Percentiles rank a stretch among this genome's conserved stretches.
These are phyloP conservation scores for Trichomalopsis sarcophagae DNA, from an alignment of 1,140 invertebrate species.

Conservation along the genomic window DNA sequence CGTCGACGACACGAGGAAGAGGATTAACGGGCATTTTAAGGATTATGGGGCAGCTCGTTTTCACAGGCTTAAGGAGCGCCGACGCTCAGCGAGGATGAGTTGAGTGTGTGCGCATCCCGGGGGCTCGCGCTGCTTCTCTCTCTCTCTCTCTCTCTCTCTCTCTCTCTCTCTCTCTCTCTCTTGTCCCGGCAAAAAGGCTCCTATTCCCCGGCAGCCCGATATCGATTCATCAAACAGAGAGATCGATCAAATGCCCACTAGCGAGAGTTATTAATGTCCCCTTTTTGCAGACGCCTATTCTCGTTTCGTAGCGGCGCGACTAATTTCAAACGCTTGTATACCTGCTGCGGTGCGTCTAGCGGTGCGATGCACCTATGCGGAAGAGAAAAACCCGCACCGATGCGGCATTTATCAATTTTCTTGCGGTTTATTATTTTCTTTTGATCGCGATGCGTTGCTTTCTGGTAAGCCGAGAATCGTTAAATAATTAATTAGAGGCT, in stretches of 20 bases:
- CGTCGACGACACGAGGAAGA: neutral
- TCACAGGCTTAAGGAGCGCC: slow-evolving; percentile 32
- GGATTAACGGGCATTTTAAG: slow-evolving; percentile 35
- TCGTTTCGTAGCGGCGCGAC: slow-evolving; percentile 47
- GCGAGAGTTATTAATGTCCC: slow-evolving; percentile 35
- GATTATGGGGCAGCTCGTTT: slow-evolving; percentile 32
- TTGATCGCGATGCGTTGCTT: neutral
- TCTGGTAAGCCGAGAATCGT: neutral
- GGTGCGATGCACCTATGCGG: neutral
- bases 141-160: too few species aligned
- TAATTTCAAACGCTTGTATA: slow-evolving; percentile 53
- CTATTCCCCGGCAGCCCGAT: neutral
- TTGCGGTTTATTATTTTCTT: too few species aligned
- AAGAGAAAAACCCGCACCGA: neutral
- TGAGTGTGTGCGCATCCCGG: neutral
- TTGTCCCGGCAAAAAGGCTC: neutral
- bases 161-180: neutral
- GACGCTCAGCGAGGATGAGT: neutral
- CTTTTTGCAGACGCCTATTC: slow-evolving; percentile 23
- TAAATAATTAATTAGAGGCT: neutral
- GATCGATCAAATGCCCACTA: slow-evolving; percentile 45
- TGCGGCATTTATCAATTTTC: neutral
- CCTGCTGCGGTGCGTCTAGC: neutral
- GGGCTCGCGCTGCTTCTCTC: neutral
- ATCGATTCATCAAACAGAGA: slow-evolving; percentile 43